Base-by-base conservation (phyloP, 1,140 invertebrate genomes). In the Drosophila malerkotliana region DNA sequence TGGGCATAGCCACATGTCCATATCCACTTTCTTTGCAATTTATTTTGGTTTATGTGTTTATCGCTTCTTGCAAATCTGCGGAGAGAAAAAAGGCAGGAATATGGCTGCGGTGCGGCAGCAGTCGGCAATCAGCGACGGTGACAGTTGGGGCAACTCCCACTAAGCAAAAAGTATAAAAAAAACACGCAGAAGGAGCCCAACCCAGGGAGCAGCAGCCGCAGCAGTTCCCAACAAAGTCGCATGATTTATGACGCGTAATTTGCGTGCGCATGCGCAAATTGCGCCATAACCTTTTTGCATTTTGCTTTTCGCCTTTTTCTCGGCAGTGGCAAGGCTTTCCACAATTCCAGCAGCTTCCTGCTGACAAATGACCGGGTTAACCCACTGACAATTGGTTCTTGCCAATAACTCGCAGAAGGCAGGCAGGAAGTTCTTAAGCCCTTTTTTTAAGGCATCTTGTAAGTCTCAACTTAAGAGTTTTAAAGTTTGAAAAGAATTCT, bases 231-330 rank as follows among this genome's bases (percentile, higher is more conserved):
- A 34, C 32, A 56, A 55, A 58, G 73, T 77, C 69, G 62, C 79
- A 87, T 88, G 83, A 87, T 88, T 87, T 87, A 87, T 88, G 83
- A 61, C 76, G 83, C 83, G 84, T 87, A 87, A 87, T 87, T 88
- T 88, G 83, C 83, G 83, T 88, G 82, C 83, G 75, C 82, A 88
- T 76, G 82, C 82, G 82, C 78, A 82, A 87, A 88, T 87, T 82
- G 83, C 75, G 69, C 67, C 69, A 71, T 67, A 87, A 72, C 81
- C 81, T 85, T 80, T 21, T 85, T 85, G 62, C 45, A 32, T 59
- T 28, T 67, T 32, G 18, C 14, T 21, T 14, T 39, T 57, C 30
- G 24, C 9, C 49, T 15, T 15, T 32, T 21, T 8, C 6, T 10
- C 8, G 18, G 28, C 44, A 18, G 30, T 14, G 18, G 32, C 21